Evolutionary conservation across 2,113 vertebrate species (phyloP).

Genomic region (Willisornis vidua): DNA sequence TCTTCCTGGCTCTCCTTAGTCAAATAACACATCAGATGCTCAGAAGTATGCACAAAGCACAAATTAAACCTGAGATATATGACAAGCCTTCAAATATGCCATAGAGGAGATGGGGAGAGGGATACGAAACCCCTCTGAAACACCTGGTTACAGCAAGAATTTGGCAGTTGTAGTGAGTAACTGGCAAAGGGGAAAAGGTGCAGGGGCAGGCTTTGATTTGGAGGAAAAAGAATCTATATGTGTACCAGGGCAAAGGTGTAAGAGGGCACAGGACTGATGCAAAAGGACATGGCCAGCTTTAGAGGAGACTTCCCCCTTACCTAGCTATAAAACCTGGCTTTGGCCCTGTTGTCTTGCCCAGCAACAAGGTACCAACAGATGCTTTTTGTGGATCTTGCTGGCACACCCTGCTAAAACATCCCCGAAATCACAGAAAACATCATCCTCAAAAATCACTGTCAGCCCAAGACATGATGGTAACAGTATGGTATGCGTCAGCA

Average conservation of each 20-base stretch:
- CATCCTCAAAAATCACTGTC: neutral
- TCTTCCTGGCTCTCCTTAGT: neutral
- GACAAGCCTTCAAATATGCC: neutral
- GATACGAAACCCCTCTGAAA: neutral
- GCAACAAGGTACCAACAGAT: neutral
- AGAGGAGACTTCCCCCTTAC: neutral
- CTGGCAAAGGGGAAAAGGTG: neutral
- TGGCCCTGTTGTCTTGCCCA: neutral
- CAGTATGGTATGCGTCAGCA: neutral
- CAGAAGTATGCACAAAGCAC: neutral
- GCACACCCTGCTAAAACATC: neutral
- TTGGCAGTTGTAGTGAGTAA: neutral
- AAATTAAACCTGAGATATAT: neutral
- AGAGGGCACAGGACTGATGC: neutral
- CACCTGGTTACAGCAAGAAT: neutral
- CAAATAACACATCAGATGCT: neutral
- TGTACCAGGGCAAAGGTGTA: neutral
- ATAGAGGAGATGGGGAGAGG: neutral
- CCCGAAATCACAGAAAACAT: neutral
- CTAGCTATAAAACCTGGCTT: neutral
- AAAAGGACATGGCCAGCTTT: neutral
- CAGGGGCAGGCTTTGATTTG: neutral
- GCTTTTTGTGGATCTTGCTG: neutral
- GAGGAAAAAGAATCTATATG: neutral
- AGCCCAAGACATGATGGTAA: neutral